A percentile compares a stretch with the other conserved stretches of the same genome.
These are phyloP conservation scores for Villa cingulata DNA, from an alignment of 2,888 invertebrate species.

Conservation along the genomic window DNA sequence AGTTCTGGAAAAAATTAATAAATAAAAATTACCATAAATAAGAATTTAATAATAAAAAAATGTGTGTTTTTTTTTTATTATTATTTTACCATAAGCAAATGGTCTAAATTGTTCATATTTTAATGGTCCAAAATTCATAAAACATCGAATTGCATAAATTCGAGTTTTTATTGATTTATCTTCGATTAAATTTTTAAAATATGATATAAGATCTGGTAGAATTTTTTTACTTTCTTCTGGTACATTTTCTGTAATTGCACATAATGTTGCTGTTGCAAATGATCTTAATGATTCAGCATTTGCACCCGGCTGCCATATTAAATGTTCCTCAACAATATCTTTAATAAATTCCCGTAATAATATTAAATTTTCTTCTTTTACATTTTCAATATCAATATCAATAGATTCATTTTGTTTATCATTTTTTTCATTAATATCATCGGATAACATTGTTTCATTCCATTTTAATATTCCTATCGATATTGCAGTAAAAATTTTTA, in stretches of 20 bases:
- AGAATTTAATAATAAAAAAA: background rate
- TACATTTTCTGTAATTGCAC: slow-evolving; percentile 29
- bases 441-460: slow-evolving; percentile 19
- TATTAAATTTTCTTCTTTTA: slow-evolving; percentile 19
- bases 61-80: background rate
- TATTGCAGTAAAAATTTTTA: slow-evolving; percentile 29
- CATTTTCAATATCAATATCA: background rate
- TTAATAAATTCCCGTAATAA: slow-evolving; percentile 20
- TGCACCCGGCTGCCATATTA: slow-evolving; percentile 31
- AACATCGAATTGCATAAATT: slow-evolving; percentile 28
- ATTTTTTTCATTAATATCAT: background rate
- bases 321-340: slow-evolving; percentile 25
- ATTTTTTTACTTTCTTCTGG: slow-evolving; percentile 14
- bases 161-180: slow-evolving; percentile 30
- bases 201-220: slow-evolving; percentile 16
- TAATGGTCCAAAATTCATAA: slow-evolving; percentile 25
- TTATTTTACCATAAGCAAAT: slow-evolving; percentile 22
- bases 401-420: slow-evolving; percentile 14
- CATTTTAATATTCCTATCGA: slow-evolving; percentile 28
- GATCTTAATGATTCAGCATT: slow-evolving; percentile 31
- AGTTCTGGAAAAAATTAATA: slow-evolving; percentile 16
- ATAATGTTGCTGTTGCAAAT: slow-evolving; percentile 31
- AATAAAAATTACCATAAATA: background rate
- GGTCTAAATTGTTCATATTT: slow-evolving; percentile 24
- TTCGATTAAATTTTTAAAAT: slow-evolving; percentile 28